These are phyloP conservation scores for Trichopoda pennipes DNA, from an alignment of 2,888 invertebrate species.

Conservation along the genomic window DNA sequence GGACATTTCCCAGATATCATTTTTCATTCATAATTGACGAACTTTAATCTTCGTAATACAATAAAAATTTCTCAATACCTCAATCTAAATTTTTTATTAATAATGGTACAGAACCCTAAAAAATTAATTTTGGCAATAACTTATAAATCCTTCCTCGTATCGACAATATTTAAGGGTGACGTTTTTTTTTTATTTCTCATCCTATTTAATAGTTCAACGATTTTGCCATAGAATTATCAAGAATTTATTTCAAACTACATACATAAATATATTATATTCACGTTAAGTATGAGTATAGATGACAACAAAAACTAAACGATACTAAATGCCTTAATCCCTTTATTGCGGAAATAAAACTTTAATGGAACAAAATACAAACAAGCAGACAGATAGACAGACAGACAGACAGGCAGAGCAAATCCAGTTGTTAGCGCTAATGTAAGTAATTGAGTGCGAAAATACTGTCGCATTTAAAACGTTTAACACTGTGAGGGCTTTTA, in stretches of 20 bases:
- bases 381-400: slow-evolving; percentile 1
- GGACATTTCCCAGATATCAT: no score
- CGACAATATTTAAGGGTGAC: slow-evolving; percentile 45
- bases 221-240: slow-evolving; percentile 43
- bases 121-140: no score
- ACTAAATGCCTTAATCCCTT: slow-evolving; percentile 71
- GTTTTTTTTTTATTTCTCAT: slow-evolving; percentile 29
- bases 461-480: slow-evolving; percentile 75
- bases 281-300: slow-evolving; percentile 39
- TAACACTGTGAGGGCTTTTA: slow-evolving; percentile 62
- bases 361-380: slow-evolving; percentile 73
- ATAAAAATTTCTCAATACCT: no score
- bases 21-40: no score
- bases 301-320: slow-evolving; percentile 56
- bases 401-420: slow-evolving; percentile 75
- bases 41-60: no score
- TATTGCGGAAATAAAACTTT: slow-evolving; percentile 78
- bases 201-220: slow-evolving; percentile 38
- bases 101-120: no score
- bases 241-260: slow-evolving; percentile 52
- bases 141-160: no score
- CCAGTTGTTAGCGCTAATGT: slow-evolving; percentile 79
- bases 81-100: no score
- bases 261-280: slow-evolving; percentile 10
- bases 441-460: slow-evolving; percentile 82